Base-by-base conservation (phyloP, 2,888 invertebrate genomes). In the Lithophane ornitopus region DNA sequence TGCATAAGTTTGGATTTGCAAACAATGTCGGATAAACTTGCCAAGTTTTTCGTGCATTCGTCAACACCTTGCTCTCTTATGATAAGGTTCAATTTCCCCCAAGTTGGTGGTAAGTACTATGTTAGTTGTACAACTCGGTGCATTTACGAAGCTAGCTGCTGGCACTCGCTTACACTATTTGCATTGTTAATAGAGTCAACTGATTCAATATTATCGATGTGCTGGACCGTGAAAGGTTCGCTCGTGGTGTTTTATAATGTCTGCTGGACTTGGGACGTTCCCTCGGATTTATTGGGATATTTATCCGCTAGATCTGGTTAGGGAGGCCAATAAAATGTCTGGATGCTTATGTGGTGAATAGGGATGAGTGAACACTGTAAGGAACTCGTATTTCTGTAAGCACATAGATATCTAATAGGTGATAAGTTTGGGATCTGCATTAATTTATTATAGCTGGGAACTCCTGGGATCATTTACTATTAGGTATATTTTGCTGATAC, bases 131-230 rank as follows among this genome's bases (percentile, higher is more conserved):
- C 88, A 89, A 90, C 89, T 90, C 89, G 85, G 91, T 93, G 94
- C 94, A 94, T 94, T 94, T 92, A 92, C 93, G 92, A 89, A 92
- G 93, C 92, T 92, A 89, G 93, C 92, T 92, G 89, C 90, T 90
- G 88, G 91, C 91, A 90, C 86, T 92, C 90, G 91, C 89, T 91
- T 91, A 90, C 91, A 92, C 89, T 93, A 94, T 94, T 94, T 94
- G 94, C 94, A 94, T 94, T 94, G 94, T 94, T 95, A 95, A 95
- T 95, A 94, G 90, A 94, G 92, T 93, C 91, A 91, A 93, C 93
- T 93, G 93, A 94, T 94, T 94, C 93, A 94, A 94, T 94, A 93
- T 93, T 93, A 94, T 94, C 91, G 93, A 92, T 91, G 92, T 86
- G 88, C 87, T 70, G 82, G 86, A 79, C 85, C 84, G 86, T 89